A percentile compares a stretch with the other conserved stretches of the same genome.
Evolutionary conservation across 92 coral and sea anemone species (phyloP).

Genomic region (Micromussa lordhowensis): DNA sequence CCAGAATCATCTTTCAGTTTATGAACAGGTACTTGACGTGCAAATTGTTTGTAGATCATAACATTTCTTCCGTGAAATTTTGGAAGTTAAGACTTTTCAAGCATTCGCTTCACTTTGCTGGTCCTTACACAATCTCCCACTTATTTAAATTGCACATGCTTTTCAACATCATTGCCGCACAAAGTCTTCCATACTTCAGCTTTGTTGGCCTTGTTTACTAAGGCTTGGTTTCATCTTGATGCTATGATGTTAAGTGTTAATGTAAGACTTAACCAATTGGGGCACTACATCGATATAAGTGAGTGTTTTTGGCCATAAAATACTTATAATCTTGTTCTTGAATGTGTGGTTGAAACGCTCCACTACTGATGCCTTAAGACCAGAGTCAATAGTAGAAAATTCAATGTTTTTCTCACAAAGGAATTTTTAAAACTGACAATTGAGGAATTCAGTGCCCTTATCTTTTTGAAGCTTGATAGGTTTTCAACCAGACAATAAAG

Average conservation of each 20-base stretch:
- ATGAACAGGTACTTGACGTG: constrained; percentile 47
- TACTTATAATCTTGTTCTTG: no score
- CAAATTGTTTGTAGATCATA: constrained; percentile 38
- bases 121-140: constrained; percentile 52
- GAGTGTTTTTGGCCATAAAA: constrained; percentile 43
- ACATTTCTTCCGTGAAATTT: constrained; percentile 63
- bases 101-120: constrained; percentile 39
- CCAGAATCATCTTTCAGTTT: constrained; percentile 51
- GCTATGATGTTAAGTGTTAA: constrained; percentile 55
- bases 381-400: constrained; percentile 38
- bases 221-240: constrained; percentile 40
- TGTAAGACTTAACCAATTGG: constrained; percentile 48
- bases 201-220: constrained; percentile 46
- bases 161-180: neutral
- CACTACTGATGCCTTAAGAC: constrained; percentile 26
- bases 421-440: constrained; percentile 17
- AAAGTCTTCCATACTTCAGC: constrained; percentile 30
- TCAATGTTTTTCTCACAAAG: constrained; percentile 26
- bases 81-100: constrained; percentile 51
- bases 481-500: no score
- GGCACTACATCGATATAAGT: constrained; percentile 36
- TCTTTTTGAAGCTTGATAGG: constrained; percentile 33
- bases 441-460: neutral
- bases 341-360: no score
- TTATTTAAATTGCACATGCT: constrained; percentile 30